Conservation (phyloP, 2,888 invertebrate genomes). For the Molanna angustata region DNA sequence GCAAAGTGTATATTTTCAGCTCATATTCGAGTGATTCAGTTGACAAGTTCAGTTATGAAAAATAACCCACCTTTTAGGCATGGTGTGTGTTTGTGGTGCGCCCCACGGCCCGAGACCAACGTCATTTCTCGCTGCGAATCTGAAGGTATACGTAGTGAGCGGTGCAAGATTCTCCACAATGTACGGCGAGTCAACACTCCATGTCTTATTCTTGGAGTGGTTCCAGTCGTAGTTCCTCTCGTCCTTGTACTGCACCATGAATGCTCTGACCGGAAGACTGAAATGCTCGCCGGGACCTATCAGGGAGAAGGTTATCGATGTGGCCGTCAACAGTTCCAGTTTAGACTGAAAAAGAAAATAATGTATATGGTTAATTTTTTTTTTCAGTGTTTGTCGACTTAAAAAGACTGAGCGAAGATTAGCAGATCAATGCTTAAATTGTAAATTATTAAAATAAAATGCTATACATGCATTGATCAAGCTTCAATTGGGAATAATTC, state of each 20-base stretch:
- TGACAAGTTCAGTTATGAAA: too few relatives aligned
- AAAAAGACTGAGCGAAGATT: too few relatives aligned
- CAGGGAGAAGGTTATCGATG: constrained; percentile 78
- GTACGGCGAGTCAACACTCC: constrained; percentile 78
- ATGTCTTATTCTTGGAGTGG: constrained; percentile 66
- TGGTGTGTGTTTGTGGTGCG: constrained; percentile 61
- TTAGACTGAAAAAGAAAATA: constrained; percentile 50
- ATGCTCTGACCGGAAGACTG: constrained; percentile 73
- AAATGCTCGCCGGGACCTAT: constrained; percentile 70
- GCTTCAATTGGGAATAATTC: too few relatives aligned
- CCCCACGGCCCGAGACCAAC: constrained; percentile 80
- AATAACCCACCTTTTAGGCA: constrained; percentile 60
- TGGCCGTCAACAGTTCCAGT: constrained; percentile 73
- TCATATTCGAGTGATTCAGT: too few relatives aligned
- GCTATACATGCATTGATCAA: too few relatives aligned
- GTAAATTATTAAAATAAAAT: too few relatives aligned
- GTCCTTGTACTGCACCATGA: constrained; percentile 73
- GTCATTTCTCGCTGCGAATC: constrained; percentile 81
- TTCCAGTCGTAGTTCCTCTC: constrained; percentile 67
- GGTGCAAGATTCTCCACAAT: constrained; percentile 77
- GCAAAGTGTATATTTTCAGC: too few relatives aligned
- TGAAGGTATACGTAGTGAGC: constrained; percentile 73
- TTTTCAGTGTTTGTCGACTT: too few relatives aligned
- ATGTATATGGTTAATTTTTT: neutral
- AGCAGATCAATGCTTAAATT: too few relatives aligned